Evolutionary conservation across 2,888 invertebrate species (phyloP).

Genomic region (Xanthostigma xanthostigma): DNA sequence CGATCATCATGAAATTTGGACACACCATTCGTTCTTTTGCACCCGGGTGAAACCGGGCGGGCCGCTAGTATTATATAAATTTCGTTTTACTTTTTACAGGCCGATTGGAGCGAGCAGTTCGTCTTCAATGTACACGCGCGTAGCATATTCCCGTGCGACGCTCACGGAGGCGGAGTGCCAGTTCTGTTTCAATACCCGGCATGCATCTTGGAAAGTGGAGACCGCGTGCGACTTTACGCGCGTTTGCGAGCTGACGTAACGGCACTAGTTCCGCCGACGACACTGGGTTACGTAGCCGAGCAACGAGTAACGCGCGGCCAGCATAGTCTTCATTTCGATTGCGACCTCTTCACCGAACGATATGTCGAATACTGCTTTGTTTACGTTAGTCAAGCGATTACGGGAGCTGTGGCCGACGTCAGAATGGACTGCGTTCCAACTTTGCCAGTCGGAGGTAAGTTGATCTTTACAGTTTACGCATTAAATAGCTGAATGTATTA

Average conservation of each 20-base stretch:
- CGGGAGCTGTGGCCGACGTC: conserved; percentile 72
- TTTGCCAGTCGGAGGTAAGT: conserved; percentile 59
- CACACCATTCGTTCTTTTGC: too few species aligned
- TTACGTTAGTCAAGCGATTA: conserved; percentile 73
- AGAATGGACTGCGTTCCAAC: conserved; percentile 75
- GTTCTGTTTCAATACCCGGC: conserved; percentile 74
- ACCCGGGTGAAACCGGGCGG: too few species aligned
- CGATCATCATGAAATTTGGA: too few species aligned
- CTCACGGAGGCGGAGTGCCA: conserved; percentile 49
- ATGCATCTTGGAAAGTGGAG: conserved; percentile 61
- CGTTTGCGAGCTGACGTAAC: conserved; percentile 53
- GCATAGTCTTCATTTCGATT: conserved; percentile 63
- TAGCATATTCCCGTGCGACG: conserved; percentile 71
- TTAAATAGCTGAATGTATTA: too few species aligned
- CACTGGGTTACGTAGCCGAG: conserved; percentile 48
- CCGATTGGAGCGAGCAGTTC: conserved; percentile 73
- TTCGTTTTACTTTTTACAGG: conserved; percentile 30
- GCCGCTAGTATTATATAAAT: not conserved
- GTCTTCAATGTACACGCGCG: conserved; percentile 72
- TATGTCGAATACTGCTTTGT: conserved; percentile 80
- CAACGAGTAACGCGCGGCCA: conserved; percentile 51
- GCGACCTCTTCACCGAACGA: conserved; percentile 67
- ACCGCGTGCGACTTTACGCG: conserved; percentile 67
- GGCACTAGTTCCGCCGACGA: conserved; percentile 49
- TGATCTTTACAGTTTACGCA: too few species aligned